Evolutionary conservation across 1,140 invertebrate genomes (phyloP), one percentile per base, ranked within the genome.

Genomic region (Drosophila pseudoobscura): DNA sequence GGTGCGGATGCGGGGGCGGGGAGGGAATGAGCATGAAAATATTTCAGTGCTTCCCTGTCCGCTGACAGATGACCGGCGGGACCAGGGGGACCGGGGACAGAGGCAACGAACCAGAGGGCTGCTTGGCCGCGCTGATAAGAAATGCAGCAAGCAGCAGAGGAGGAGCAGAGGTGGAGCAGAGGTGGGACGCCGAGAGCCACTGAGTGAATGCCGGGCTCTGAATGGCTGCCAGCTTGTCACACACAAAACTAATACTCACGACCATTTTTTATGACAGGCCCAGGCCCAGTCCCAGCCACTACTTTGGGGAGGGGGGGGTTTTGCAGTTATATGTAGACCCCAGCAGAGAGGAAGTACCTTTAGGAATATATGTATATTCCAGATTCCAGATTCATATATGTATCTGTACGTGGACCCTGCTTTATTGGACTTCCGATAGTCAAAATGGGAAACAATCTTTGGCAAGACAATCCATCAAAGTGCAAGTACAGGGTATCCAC

Each of bases 201-300:
- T 84, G 82, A 87, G 84, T 80, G 75, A 84, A 84, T 84, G 63
- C 63, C 70, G 55, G 54, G 53, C 50, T 47, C 31, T 54, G 52
- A 22, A 45, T 11, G 11, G 35, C 56, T 74, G 70, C 58, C 63
- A 77, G 69, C 74, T 76, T 77, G 80, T 85, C 80, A 87, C 64
- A 83, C 60, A 85, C 68, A 80, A 87, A 80, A 87, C 83, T 85
- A 85, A 85, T 80, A 87, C 82, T 77, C 61, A 66, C 68, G 78
- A 82, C 82, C 72, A 85, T 85, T 87, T 85, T 85, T 85, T 85
- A 85, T 87, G 82, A 80, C 82, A 85, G 70, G 55, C 66, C n/a
- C 63, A 57, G 51, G 50, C 11, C 3, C 66, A 47, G 35, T 26
- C 20, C 45, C 24, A 13, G 39, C 3, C 13, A 39, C 35, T 39